A percentile compares a stretch with the other conserved stretches of the same genome.
phyloP scores from a whole-genome alignment of 2,797 vertebrate species.

The Lates japonicus region DNA sequence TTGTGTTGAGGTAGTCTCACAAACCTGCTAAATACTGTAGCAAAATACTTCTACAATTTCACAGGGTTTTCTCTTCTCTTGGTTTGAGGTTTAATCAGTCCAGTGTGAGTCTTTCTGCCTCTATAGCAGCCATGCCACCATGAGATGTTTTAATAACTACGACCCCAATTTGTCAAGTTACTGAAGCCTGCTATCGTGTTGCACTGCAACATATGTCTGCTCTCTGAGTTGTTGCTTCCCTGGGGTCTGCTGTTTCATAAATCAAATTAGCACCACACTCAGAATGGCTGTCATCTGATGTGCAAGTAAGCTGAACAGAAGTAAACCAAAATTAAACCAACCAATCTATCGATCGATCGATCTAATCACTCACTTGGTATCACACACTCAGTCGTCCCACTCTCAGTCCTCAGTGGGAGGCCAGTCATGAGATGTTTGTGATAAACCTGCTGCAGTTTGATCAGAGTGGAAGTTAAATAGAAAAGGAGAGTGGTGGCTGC shows the following conservation, averaged over 20 bases:
- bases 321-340: neutral
- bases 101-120: slow-evolving; percentile 7
- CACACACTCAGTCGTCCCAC: neutral
- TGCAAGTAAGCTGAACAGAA: neutral
- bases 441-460: slow-evolving; percentile 66
- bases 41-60: neutral
- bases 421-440: slow-evolving; percentile 60
- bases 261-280: slow-evolving; percentile 75
- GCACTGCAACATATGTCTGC: slow-evolving; percentile 74
- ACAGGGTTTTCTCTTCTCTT: neutral
- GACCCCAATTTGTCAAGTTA: slow-evolving; percentile 71
- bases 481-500: slow-evolving; percentile 58
- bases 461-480: slow-evolving; percentile 55
- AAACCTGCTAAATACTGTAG: neutral
- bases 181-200: slow-evolving; percentile 72
- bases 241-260: slow-evolving; percentile 57
- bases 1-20: neutral
- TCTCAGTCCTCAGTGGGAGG: slow-evolving; percentile 37
- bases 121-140: slow-evolving; percentile 6
- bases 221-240: slow-evolving; percentile 67
- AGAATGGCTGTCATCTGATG: slow-evolving; percentile 35
- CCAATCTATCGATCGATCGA: neutral
- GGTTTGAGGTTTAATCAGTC: neutral
- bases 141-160: slow-evolving; percentile 62
- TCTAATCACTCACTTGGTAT: neutral